Conservation (phyloP, 1,140 invertebrate species). For the Drosophila parvula region DNA sequence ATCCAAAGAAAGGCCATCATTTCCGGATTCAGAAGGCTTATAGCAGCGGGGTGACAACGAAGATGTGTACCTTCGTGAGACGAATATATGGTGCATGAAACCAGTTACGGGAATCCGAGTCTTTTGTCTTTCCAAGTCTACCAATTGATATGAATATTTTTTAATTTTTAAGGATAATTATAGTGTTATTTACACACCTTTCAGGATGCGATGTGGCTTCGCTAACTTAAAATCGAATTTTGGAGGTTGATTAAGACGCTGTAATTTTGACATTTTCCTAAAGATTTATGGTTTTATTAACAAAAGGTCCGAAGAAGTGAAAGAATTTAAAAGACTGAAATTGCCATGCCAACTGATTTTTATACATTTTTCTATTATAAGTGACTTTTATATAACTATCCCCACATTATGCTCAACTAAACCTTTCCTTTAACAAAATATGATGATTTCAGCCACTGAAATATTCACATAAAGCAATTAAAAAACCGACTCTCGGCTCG, state of each 20-base stretch:
- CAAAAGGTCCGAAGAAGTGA: neutral
- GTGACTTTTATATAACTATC: neutral
- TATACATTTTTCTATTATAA: neutral
- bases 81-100: neutral
- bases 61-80: neutral
- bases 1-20: no score
- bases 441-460: neutral
- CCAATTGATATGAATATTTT: neutral
- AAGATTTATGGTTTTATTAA: neutral
- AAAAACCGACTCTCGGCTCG: neutral
- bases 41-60: no score
- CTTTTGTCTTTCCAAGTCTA: neutral
- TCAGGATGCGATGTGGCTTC: neutral
- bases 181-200: neutral
- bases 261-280: slow-evolving; percentile 6
- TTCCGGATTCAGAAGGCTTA: neutral
- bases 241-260: neutral
- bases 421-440: neutral
- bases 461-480: neutral
- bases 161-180: no score
- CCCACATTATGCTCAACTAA: neutral
- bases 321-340: neutral
- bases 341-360: neutral
- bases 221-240: neutral
- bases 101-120: neutral